Percentiles rank a stretch among this genome's conserved stretches.
Evolutionary conservation across 1,140 invertebrate genomes (phyloP).

Genomic region (Bicyclus anynana): DNA sequence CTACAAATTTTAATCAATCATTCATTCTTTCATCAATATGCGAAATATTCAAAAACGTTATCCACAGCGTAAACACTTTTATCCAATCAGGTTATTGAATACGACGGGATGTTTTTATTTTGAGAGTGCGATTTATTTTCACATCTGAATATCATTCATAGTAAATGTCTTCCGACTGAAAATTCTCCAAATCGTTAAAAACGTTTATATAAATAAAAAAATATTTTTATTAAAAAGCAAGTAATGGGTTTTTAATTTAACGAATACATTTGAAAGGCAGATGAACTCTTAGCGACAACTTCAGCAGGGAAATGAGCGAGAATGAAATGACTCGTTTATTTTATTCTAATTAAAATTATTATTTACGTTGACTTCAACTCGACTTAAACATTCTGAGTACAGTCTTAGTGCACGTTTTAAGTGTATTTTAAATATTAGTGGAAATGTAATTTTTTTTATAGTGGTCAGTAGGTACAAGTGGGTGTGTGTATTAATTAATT

Average conservation of each 20-base stretch:
- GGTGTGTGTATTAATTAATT: too few species aligned
- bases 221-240: conserved; percentile 6
- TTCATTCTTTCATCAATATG: too few species aligned
- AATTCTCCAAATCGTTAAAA: neutral
- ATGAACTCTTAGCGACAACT: conserved; percentile 8
- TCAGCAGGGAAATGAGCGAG: neutral
- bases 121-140: neutral
- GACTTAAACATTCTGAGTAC: too few species aligned
- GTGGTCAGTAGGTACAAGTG: too few species aligned
- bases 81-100: too few species aligned
- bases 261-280: conserved; percentile 7
- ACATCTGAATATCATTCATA: neutral
- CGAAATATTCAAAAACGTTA: too few species aligned
- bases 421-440: too few species aligned
- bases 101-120: too few species aligned
- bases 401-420: too few species aligned
- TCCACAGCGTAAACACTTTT: too few species aligned
- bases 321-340: conserved; percentile 5
- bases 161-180: neutral
- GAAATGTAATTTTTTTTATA: too few species aligned
- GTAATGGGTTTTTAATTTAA: conserved; percentile 4
- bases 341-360: conserved; percentile 1
- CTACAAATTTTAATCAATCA: too few species aligned
- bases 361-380: neutral
- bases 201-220: neutral